Conservation (phyloP, 2,888 invertebrate species). For the Orthosia incerta region DNA sequence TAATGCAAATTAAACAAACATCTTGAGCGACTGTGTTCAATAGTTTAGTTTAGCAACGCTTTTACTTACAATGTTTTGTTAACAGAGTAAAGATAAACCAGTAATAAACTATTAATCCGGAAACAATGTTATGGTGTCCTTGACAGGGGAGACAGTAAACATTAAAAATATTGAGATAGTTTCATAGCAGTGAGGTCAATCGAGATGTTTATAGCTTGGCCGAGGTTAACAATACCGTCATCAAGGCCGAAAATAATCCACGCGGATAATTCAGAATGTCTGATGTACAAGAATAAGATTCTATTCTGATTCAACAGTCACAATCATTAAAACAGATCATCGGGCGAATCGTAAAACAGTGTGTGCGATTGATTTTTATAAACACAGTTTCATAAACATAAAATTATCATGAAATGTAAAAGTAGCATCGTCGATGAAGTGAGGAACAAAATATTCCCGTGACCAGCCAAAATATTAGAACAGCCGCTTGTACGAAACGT, state of each 20-base stretch:
- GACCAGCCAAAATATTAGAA: constrained; percentile 65
- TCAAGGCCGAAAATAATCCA: constrained; percentile 86
- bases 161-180: constrained; percentile 75
- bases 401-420: constrained; percentile 2
- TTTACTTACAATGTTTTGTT: constrained; percentile 1
- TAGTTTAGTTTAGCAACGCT: constrained; percentile 7
- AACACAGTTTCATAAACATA: constrained; percentile 18
- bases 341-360: constrained; percentile 4
- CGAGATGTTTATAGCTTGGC: constrained; percentile 78
- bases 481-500: constrained; percentile 69
- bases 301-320: constrained; percentile 69
- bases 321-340: constrained; percentile 40
- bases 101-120: constrained; percentile 23
- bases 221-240: constrained; percentile 89
- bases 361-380: constrained; percentile 20
- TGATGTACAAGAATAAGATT: constrained; percentile 77
- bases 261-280: constrained; percentile 77
- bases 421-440: constrained; percentile 32
- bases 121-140: constrained; percentile 45
- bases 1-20: constrained; percentile 1
- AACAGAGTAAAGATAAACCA: neutral
- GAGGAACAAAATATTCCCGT: constrained; percentile 57
- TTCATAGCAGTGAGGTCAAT: constrained; percentile 76
- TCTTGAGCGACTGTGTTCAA: constrained; percentile 2
- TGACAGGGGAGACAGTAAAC: constrained; percentile 64